A percentile compares a stretch with the other conserved stretches of the same genome.
phyloP scores from a whole-genome alignment of 1,140 invertebrate species.

The Stegodyphus dumicola region DNA sequence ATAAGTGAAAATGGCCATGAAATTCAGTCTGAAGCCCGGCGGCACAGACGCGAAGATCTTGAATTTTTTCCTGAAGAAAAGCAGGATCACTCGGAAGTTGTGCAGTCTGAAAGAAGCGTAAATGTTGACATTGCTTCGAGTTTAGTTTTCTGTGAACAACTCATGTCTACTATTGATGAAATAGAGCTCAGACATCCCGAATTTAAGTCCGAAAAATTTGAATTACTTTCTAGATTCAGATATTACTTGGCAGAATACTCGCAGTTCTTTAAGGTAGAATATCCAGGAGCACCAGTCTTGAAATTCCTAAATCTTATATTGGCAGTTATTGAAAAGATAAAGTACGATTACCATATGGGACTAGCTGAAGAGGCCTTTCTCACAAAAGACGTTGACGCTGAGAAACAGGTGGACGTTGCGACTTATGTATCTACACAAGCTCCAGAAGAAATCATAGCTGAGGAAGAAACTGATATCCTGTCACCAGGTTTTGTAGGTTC shows the following conservation, averaged over 20 bases:
- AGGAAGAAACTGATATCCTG: background rate
- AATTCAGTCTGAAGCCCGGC: too few species aligned
- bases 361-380: background rate
- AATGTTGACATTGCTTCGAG: too few species aligned
- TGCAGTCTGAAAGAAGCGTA: background rate
- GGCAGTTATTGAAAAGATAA: background rate
- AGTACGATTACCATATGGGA: background rate
- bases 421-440: background rate
- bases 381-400: too few species aligned
- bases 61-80: too few species aligned
- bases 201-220: background rate
- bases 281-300: background rate
- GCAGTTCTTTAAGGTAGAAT: background rate
- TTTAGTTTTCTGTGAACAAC: background rate
- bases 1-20: too few species aligned
- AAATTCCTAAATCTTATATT: background rate
- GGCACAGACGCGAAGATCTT: too few species aligned
- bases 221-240: background rate
- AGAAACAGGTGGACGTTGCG: too few species aligned
- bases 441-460: constrained; percentile 25
- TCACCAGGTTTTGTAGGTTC: constrained; percentile 11
- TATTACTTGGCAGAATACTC: background rate
- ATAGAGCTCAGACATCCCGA: constrained; percentile 11
- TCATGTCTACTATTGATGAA: background rate
- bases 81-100: background rate